Evolutionary conservation across 2,888 invertebrate genomes (phyloP).

Genomic region (Drosophila koepferae): DNA sequence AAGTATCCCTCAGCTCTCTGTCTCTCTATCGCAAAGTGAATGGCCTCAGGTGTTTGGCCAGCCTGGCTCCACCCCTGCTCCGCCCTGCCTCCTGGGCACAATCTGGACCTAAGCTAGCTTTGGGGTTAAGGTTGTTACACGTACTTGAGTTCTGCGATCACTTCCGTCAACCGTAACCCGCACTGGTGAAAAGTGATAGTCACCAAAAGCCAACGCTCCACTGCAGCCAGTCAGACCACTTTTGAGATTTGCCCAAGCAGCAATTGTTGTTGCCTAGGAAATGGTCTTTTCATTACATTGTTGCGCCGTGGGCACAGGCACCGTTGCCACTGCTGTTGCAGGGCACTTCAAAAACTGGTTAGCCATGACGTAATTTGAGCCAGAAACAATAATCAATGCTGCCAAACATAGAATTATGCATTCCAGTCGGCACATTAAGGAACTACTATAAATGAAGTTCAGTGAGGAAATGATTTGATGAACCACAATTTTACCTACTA

Average conservation of each 20-base stretch:
- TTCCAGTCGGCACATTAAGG: not conserved
- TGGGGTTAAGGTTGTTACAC: constrained; percentile 78
- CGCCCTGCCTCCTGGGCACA: constrained; percentile 18
- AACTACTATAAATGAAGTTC: not conserved
- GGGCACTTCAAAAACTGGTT: constrained; percentile 57
- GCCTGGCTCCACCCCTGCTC: constrained; percentile 17
- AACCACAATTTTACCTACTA: constrained; percentile 16
- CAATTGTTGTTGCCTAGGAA: constrained; percentile 36
- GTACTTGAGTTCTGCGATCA: constrained; percentile 72
- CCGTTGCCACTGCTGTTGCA: not conserved
- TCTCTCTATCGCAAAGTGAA: constrained; percentile 49
- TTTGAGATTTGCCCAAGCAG: constrained; percentile 53
- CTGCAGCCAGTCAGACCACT: constrained; percentile 66
- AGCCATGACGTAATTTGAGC: constrained; percentile 21
- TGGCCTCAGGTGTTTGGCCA: constrained; percentile 24
- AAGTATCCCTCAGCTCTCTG: constrained; percentile 48
- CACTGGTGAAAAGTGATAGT: constrained; percentile 63
- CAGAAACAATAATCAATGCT: constrained; percentile 14
- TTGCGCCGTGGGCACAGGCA: not conserved
- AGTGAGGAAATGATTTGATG: constrained; percentile 4
- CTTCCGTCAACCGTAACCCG: constrained; percentile 68
- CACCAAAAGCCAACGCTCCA: constrained; percentile 26
- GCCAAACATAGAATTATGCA: constrained; percentile 30
- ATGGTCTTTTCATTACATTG: constrained; percentile 29
- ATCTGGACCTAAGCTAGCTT: constrained; percentile 44